These are phyloP conservation scores for Tragelaphus strepsiceros DNA, from an alignment of 2,113 vertebrate genomes.

Conservation along the genomic window DNA sequence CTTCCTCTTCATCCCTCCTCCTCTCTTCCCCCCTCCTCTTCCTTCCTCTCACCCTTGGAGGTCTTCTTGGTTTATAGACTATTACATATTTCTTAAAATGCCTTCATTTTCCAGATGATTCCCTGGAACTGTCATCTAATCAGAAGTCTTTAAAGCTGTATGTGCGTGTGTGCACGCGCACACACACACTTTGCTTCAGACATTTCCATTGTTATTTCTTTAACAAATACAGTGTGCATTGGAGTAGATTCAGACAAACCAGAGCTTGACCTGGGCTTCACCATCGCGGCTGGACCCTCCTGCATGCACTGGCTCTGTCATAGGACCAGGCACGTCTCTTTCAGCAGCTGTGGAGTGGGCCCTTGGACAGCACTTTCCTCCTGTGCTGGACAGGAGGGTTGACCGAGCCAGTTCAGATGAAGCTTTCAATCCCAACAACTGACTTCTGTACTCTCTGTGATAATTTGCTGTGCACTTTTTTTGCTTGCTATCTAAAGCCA, in stretches of 20 bases:
- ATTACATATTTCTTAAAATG: not conserved
- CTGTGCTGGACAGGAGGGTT: accelerated
- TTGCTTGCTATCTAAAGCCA: not conserved
- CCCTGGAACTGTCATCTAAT: not conserved
- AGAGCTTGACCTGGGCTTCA: not conserved
- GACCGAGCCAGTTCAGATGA: not conserved
- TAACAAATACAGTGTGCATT: not conserved
- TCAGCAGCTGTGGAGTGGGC: not conserved
- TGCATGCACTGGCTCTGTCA: not conserved
- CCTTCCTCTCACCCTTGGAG: not conserved
- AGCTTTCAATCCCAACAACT: not conserved
- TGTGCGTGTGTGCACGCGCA: accelerated
- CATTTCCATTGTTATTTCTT: not conserved
- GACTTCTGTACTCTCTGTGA: not conserved
- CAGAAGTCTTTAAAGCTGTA: not conserved
- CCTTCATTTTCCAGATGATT: not conserved
- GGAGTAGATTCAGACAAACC: not conserved
- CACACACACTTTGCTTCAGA: not conserved
- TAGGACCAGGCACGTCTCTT: too few relatives aligned
- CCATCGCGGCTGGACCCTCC: not conserved
- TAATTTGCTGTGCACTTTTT: not conserved
- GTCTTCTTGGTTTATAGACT: not conserved
- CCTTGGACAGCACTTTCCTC: not conserved
- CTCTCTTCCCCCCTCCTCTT: too few relatives aligned
- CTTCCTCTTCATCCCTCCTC: not conserved